Conservation (phyloP, 2,113 vertebrate species). For the Megaleporinus macrocephalus region DNA sequence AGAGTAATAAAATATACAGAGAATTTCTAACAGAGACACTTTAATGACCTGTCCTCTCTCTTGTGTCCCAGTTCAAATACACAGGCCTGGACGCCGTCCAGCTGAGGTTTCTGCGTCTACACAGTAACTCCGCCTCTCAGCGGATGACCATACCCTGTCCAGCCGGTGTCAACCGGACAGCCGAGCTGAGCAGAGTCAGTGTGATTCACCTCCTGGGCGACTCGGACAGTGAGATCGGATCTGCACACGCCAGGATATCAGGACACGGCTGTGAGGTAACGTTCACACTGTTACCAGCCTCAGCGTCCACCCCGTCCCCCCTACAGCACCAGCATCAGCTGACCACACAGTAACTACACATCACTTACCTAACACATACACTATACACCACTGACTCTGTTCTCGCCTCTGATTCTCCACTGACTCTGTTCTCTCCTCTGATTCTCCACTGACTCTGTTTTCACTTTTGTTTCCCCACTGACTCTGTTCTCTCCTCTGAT, state of each 20-base stretch:
- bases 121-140: constrained; percentile 74
- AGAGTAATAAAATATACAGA: too few species aligned
- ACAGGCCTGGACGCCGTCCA: constrained; percentile 72
- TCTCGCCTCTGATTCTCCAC: too few species aligned
- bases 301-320: too few species aligned
- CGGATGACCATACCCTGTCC: constrained; percentile 65
- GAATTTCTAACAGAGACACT: neutral
- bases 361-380: too few species aligned
- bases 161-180: constrained; percentile 16
- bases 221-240: constrained; percentile 55
- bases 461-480: too few species aligned
- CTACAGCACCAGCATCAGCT: too few species aligned
- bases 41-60: neutral
- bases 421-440: too few species aligned
- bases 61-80: constrained; percentile 70
- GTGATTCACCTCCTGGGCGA: too few species aligned
- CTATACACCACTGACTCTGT: too few species aligned
- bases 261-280: constrained; percentile 66
- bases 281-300: neutral
- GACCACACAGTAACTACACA: too few species aligned
- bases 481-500: too few species aligned
- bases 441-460: too few species aligned
- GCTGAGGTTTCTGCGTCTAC: constrained; percentile 77
- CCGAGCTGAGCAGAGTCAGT: neutral
- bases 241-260: constrained; percentile 55